Evolutionary conservation across 2,113 vertebrate species (phyloP), one percentile per base, ranked within the genome.

Genomic region (Lophochroa leadbeateri): DNA sequence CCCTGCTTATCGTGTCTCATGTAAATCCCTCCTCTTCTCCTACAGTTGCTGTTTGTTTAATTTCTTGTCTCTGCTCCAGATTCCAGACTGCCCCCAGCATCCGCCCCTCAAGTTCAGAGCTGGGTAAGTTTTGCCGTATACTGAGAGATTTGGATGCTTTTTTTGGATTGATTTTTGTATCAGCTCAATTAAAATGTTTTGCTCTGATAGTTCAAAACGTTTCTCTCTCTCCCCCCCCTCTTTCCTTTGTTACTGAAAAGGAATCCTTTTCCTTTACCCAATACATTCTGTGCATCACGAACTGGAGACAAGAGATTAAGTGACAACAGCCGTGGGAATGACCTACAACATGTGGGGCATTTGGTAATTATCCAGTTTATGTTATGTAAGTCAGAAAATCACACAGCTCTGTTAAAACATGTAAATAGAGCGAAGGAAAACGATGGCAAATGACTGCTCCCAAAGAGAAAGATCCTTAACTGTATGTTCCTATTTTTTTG

Each of bases 141-240:
- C 1, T 55, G 64, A 84, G 61, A 85, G 35, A 50, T 68, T 82
- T 49, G n/a, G 35, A 88, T 79, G 43, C 10, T 50, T 84, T 80
- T 77, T 86, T 29, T 9, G 12, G 25, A 58, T 25, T 47, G 39
- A n/a, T 80, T 84, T 76, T 58, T 83, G 31, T 13, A 39, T 39
- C 39, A 39, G 39, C 39, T 39, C 39, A 37, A 87, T 91, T 87
- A 85, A 95, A 95, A 95, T 72, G 57, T 86, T 94, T 92, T 87
- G 88, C 81, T 96, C 65, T 84, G 52, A 10, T 86, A 64, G 25
- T 78, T 93, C 74, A 55, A 89, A 82, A 37, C 4, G 14, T 31
- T n/a, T 17, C 3, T 28, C 2, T 58, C 33, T 16, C 7, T 12
- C 5, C 23, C 3, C 37, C 7, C 0, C 3, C 7, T 5, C 16